phyloP scores from a whole-genome alignment of 2,113 vertebrate genomes.

The Vidua chalybeata region DNA sequence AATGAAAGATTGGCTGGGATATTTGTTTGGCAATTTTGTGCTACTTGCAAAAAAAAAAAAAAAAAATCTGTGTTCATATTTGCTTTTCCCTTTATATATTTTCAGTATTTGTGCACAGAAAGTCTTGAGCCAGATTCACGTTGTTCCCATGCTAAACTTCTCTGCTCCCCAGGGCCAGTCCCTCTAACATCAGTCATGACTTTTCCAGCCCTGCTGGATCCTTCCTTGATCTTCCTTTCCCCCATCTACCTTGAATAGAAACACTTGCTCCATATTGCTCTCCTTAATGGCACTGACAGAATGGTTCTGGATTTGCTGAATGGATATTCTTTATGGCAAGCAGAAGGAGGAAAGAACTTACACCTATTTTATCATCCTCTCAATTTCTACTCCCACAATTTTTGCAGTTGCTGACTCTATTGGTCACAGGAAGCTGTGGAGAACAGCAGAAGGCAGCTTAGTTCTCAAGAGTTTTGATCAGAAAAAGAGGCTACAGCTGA shows the following conservation, averaged over 20 bases:
- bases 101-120: background rate
- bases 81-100: background rate
- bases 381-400: background rate
- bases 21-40: background rate
- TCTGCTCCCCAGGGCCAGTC: background rate
- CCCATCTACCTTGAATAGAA: background rate
- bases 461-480: background rate
- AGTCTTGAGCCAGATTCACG: background rate
- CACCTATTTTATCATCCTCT: background rate
- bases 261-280: background rate
- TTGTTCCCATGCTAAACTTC: background rate
- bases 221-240: background rate
- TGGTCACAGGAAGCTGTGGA: background rate
- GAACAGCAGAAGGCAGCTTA: background rate
- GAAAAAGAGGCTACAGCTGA: background rate
- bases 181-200: background rate
- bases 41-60: background rate
- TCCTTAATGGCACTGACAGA: background rate
- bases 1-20: background rate
- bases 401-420: background rate
- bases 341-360: background rate
- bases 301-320: background rate
- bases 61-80: background rate
- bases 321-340: background rate
- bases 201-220: background rate